These are phyloP conservation scores for Maniola jurtina DNA, from an alignment of 1,140 invertebrate species.

Conservation along the genomic window DNA sequence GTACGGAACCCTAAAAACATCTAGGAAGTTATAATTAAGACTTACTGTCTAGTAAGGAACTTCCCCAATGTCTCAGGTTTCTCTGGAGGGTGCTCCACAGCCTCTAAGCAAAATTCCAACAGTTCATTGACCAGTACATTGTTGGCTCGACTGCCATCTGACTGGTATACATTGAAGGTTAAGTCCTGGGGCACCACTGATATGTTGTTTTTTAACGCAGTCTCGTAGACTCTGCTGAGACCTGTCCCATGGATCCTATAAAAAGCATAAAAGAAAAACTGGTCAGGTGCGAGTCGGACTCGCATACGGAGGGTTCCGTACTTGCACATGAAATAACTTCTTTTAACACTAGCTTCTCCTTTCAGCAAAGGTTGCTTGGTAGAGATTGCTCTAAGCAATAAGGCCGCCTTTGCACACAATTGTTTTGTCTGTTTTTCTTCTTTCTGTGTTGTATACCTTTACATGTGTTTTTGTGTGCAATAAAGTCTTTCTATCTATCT, in stretches of 20 bases:
- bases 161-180: slow-evolving; percentile 39
- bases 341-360: no score
- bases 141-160: slow-evolving; percentile 37
- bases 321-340: no score
- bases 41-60: slow-evolving; percentile 48
- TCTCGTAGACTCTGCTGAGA: slow-evolving; percentile 43
- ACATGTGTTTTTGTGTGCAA: no score
- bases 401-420: no score
- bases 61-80: slow-evolving; percentile 39
- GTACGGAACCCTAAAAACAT: no score
- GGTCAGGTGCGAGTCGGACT: not conserved
- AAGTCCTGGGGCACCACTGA: slow-evolving; percentile 41
- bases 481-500: no score
- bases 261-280: not conserved
- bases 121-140: slow-evolving; percentile 40
- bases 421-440: no score
- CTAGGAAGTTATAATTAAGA: not conserved
- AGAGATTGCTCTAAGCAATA: no score
- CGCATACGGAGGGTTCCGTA: no score
- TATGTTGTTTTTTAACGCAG: slow-evolving; percentile 46
- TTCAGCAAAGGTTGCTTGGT: no score
- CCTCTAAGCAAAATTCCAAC: slow-evolving; percentile 31
- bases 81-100: slow-evolving; percentile 26
- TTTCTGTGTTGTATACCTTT: no score
- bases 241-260: slow-evolving; percentile 58